These are phyloP conservation scores for Bombus waltoni DNA, from an alignment of 1,140 invertebrate genomes.

Conservation along the genomic window DNA sequence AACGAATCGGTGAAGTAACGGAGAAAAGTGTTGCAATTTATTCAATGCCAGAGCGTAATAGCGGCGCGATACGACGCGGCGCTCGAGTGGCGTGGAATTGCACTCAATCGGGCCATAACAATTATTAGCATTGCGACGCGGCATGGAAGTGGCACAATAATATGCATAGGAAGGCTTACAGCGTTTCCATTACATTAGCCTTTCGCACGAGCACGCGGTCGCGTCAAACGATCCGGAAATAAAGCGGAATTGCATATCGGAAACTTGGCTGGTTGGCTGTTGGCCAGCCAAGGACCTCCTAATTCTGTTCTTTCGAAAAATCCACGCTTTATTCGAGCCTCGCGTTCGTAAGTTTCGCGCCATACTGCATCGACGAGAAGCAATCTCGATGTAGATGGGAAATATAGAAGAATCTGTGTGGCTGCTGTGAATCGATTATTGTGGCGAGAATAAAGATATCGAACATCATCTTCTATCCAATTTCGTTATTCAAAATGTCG, in stretches of 20 bases:
- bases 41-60: slow-evolving; percentile 67
- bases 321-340: slow-evolving; percentile 59
- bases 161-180: slow-evolving; percentile 73
- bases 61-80: slow-evolving; percentile 39
- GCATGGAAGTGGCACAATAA: slow-evolving; percentile 75
- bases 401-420: not conserved
- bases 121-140: slow-evolving; percentile 72
- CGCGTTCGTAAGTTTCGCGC: slow-evolving; percentile 47
- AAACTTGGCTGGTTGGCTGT: slow-evolving; percentile 63
- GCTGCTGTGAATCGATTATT: too few relatives aligned
- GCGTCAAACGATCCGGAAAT: slow-evolving; percentile 76
- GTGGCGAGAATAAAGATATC: too few relatives aligned
- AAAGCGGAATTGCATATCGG: slow-evolving; percentile 75
- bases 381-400: slow-evolving; percentile 16
- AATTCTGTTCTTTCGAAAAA: slow-evolving; percentile 69
- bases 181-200: slow-evolving; percentile 78
- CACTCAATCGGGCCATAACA: slow-evolving; percentile 74
- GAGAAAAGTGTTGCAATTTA: slow-evolving; percentile 69
- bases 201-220: slow-evolving; percentile 65
- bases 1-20: not conserved
- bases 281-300: slow-evolving; percentile 62
- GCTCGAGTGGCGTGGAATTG: slow-evolving; percentile 55
- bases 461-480: too few relatives aligned
- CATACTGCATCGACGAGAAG: slow-evolving; percentile 11
- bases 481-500: too few relatives aligned